A percentile compares a stretch with the other conserved stretches of the same genome.
phyloP scores from a whole-genome alignment of 2,888 invertebrate genomes.

The Tinea pellionella region DNA sequence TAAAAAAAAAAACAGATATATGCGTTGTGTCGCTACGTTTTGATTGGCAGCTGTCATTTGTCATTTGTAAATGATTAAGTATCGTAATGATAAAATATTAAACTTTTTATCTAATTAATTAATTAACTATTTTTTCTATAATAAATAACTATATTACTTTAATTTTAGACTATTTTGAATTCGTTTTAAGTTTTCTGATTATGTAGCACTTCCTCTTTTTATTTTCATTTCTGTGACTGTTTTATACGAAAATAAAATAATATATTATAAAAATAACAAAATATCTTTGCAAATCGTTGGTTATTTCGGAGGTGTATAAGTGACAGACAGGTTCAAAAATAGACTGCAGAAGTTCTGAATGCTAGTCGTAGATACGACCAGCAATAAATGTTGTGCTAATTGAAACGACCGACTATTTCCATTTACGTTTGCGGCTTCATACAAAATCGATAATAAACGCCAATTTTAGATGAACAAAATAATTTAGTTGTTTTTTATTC shows the following conservation, averaged over 20 bases:
- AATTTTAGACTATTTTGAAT: no score
- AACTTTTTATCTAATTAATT: not conserved
- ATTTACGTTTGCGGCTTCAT: conserved; percentile 48
- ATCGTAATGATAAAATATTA: not conserved
- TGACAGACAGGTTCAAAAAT: not conserved
- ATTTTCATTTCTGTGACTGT: no score
- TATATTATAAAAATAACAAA: no score
- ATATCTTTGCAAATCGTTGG: not conserved
- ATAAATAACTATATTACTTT: no score
- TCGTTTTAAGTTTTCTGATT: no score
- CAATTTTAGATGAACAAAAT: not conserved
- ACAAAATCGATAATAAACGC: conserved; percentile 59
- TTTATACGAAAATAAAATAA: no score
- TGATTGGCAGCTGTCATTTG: conserved; percentile 1
- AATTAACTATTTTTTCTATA: not conserved
- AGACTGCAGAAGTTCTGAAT: not conserved
- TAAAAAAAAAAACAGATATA: not conserved
- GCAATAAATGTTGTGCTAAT: conserved; percentile 31
- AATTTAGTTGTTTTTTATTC: not conserved
- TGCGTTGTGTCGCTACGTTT: not conserved
- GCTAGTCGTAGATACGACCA: not conserved
- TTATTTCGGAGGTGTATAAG: not conserved
- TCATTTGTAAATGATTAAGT: not conserved
- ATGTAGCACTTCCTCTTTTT: no score
- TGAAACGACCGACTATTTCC: conserved; percentile 32